Percentiles rank a stretch among this genome's conserved stretches.
Evolutionary conservation across 1,140 invertebrate genomes (phyloP).

Genomic region (Lepidurus arcticus): DNA sequence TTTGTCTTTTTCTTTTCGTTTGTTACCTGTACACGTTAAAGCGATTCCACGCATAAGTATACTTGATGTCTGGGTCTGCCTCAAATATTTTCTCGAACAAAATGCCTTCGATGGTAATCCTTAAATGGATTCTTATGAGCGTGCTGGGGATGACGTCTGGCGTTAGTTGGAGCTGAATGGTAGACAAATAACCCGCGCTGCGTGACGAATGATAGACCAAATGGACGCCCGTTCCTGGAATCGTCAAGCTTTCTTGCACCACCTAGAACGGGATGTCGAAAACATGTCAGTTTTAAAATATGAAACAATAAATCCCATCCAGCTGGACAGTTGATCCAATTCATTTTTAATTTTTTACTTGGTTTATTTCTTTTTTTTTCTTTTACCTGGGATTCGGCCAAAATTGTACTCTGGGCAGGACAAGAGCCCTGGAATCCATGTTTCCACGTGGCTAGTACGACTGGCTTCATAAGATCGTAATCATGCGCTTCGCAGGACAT

Average conservation of each 20-base stretch:
- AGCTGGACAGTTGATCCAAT: too few relatives aligned
- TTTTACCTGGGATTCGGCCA: conserved; percentile 79
- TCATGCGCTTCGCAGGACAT: conserved; percentile 76
- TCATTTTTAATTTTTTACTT: too few relatives aligned
- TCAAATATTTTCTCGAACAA: conserved; percentile 87
- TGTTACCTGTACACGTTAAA: conserved; percentile 80
- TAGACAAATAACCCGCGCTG: conserved; percentile 85
- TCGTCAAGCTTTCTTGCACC: conserved; percentile 85
- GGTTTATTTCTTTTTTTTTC: too few relatives aligned
- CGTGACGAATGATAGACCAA: conserved; percentile 91
- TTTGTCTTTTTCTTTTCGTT: conserved; percentile 34
- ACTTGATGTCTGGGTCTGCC: conserved; percentile 87
- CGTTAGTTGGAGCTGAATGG: conserved; percentile 88
- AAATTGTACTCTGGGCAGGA: conserved; percentile 70
- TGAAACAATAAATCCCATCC: too few relatives aligned
- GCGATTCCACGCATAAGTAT: conserved; percentile 95
- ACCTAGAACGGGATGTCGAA: conserved; percentile 53
- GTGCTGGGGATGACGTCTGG: conserved; percentile 73
- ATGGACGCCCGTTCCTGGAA: conserved; percentile 86
- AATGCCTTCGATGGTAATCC: conserved; percentile 85
- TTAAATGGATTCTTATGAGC: conserved; percentile 75
- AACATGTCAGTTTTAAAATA: too few relatives aligned
- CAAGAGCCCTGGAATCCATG: conserved; percentile 92
- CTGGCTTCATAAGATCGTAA: conserved; percentile 88
- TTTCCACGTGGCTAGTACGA: conserved; percentile 91